phyloP scores from a whole-genome alignment of 1,140 invertebrate species.

The Monomorium pharaonis region DNA sequence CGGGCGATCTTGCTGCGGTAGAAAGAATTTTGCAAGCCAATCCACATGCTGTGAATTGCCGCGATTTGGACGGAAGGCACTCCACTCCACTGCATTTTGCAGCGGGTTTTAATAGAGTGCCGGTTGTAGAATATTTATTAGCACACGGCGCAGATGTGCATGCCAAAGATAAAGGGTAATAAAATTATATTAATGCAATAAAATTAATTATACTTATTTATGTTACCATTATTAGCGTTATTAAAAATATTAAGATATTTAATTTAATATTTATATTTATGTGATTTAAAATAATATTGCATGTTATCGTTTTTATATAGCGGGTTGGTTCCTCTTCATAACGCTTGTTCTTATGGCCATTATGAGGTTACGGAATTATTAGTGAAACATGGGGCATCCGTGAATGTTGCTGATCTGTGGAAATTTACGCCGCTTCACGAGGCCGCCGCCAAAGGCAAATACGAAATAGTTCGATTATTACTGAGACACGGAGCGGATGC shows the following conservation, averaged over 20 bases:
- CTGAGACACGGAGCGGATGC: constrained; percentile 98
- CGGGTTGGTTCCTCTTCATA: constrained; percentile 94
- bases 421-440: constrained; percentile 98
- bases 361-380: constrained; percentile 95
- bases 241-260: not conserved
- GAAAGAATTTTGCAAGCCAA: constrained; percentile 92
- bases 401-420: constrained; percentile 97
- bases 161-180: constrained; percentile 97
- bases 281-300: not conserved
- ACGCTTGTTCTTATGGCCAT: constrained; percentile 96
- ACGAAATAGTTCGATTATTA: constrained; percentile 96
- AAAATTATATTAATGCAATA: not conserved
- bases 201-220: not conserved
- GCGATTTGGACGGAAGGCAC: constrained; percentile 96
- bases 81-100: constrained; percentile 97
- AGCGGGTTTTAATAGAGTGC: constrained; percentile 96
- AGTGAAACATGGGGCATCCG: constrained; percentile 95
- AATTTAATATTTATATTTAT: not conserved
- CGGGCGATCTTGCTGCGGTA: constrained; percentile 96
- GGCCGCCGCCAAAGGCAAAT: constrained; percentile 98
- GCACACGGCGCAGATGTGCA: constrained; percentile 97
- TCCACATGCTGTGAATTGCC: constrained; percentile 96
- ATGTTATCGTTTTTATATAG: constrained; percentile 84
- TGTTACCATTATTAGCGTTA: no score
- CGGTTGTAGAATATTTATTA: constrained; percentile 96